These are phyloP conservation scores for Morinoia aosen DNA, from an alignment of 2,888 invertebrate species.

Conservation along the genomic window DNA sequence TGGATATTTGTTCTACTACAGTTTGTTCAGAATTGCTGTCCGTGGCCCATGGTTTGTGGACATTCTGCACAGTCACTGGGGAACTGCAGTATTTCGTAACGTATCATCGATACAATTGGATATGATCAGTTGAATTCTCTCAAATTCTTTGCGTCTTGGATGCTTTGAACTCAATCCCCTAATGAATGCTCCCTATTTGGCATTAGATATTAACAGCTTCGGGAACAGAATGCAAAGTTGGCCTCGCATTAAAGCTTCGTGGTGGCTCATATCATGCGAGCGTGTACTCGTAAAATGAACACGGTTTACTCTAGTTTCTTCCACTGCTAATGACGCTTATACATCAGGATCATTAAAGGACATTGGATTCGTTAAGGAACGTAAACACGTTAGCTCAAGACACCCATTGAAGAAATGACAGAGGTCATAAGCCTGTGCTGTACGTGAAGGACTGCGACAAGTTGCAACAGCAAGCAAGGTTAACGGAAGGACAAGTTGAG, in stretches of 20 bases:
- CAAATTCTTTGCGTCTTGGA: neutral
- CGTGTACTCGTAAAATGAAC: neutral
- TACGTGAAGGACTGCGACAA: neutral
- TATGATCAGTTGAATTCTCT: neutral
- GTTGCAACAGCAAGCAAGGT: conserved; percentile 28
- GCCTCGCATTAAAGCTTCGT: neutral
- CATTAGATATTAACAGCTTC: neutral
- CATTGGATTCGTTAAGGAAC: neutral
- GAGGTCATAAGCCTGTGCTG: neutral
- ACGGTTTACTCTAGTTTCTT: neutral
- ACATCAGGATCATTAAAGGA: neutral
- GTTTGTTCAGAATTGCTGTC: neutral
- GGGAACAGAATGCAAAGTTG: neutral
- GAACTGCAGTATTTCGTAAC: neutral
- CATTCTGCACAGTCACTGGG: neutral
- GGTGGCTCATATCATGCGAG: neutral
- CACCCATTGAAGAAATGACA: neutral
- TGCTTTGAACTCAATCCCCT: too few relatives aligned
- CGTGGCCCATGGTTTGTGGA: neutral
- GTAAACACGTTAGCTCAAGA: neutral
- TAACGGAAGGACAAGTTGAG: conserved; percentile 24
- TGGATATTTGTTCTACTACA: neutral
- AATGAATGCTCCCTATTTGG: too few relatives aligned
- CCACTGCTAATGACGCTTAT: neutral
- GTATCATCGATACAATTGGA: neutral